These are phyloP conservation scores for Ophraella communa DNA, from an alignment of 2,888 invertebrate species.

Conservation along the genomic window DNA sequence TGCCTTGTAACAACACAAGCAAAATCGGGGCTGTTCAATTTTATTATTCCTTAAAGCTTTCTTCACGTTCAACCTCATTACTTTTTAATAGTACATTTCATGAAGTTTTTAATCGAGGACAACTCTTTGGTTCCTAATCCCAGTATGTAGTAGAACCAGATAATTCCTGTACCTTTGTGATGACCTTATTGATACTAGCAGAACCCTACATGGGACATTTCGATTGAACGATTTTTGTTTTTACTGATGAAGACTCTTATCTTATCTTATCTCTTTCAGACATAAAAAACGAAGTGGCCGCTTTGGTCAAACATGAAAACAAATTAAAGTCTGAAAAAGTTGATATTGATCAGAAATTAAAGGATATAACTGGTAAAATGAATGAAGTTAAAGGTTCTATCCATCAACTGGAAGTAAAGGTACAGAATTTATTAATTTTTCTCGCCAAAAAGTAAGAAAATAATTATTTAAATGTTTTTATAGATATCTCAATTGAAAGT, in stretches of 20 bases:
- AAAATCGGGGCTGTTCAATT: too few species aligned
- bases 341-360: constrained; percentile 76
- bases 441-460: too few species aligned
- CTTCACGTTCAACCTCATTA: too few species aligned
- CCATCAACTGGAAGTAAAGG: constrained; percentile 65
- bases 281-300: constrained; percentile 70
- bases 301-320: constrained; percentile 69
- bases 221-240: neutral
- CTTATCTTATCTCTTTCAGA: constrained; percentile 30
- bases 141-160: too few species aligned
- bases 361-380: constrained; percentile 65
- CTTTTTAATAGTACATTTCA: too few species aligned
- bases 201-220: neutral
- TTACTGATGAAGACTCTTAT: neutral
- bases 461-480: constrained; percentile 2
- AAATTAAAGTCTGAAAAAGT: constrained; percentile 73
- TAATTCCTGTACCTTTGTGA: too few species aligned
- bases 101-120: too few species aligned
- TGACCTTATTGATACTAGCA: too few species aligned
- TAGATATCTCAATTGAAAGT: constrained; percentile 65
- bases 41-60: too few species aligned
- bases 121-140: too few species aligned
- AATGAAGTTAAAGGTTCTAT: constrained; percentile 65
- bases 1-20: too few species aligned
- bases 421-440: constrained; percentile 46